Evolutionary conservation across 2,888 invertebrate species (phyloP).

Genomic region (Caenorhabditis doughertyi): DNA sequence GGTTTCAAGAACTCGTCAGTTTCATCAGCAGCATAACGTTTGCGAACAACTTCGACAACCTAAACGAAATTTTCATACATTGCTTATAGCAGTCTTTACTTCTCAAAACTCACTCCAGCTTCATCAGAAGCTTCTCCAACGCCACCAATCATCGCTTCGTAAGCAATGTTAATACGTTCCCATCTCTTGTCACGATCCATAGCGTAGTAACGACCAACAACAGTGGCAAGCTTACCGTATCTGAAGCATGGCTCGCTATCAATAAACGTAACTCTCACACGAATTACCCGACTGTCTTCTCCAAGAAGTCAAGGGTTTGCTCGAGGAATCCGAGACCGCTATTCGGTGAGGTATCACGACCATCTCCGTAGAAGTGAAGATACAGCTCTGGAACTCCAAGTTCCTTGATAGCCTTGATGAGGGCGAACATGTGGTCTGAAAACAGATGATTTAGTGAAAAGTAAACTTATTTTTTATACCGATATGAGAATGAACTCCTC

Average conservation of each 20-base stretch:
- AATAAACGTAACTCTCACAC: too few relatives aligned
- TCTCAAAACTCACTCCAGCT: constrained; percentile 69
- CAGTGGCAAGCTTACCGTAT: constrained; percentile 83
- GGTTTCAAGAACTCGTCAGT: constrained; percentile 84
- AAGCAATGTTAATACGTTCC: constrained; percentile 83
- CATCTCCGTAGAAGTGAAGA: constrained; percentile 84
- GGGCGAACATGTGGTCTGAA: constrained; percentile 83
- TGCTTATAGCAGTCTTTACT: too few relatives aligned
- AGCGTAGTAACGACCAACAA: constrained; percentile 84
- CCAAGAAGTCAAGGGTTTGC: constrained; percentile 80
- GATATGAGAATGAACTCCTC: constrained; percentile 84
- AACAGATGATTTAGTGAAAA: background rate
- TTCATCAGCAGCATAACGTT: constrained; percentile 82
- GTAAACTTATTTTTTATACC: constrained; percentile 42
- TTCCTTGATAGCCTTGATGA: constrained; percentile 83
- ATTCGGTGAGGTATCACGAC: constrained; percentile 83
- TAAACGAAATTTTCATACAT: constrained; percentile 70
- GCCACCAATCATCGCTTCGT: constrained; percentile 84
- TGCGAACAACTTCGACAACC: constrained; percentile 79
- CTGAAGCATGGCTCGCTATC: too few relatives aligned
- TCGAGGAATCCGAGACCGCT: constrained; percentile 83
- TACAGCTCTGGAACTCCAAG: constrained; percentile 83
- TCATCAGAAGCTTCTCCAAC: constrained; percentile 82
- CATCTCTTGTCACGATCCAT: constrained; percentile 84
- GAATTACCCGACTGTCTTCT: constrained; percentile 58